These are phyloP conservation scores for Delphinapterus leucas DNA, from an alignment of 2,113 vertebrate species.

Conservation along the genomic window DNA sequence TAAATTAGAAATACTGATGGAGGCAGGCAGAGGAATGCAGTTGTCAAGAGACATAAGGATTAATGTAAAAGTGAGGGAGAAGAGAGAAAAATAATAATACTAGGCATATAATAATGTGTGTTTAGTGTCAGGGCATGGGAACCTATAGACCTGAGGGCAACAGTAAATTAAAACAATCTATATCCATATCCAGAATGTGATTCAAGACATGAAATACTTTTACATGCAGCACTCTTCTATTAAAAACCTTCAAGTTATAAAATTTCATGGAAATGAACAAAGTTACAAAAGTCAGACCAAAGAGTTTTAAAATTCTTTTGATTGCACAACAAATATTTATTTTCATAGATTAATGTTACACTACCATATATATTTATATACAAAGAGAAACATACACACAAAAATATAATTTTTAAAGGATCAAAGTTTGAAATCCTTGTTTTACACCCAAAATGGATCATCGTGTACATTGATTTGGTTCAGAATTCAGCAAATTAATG, in stretches of 20 bases:
- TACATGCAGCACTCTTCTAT: background rate
- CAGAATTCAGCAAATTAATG: slow-evolving; percentile 10
- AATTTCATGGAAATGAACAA: background rate
- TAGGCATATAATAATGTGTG: background rate
- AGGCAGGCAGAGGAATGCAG: background rate
- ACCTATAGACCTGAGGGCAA: background rate
- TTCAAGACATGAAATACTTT: background rate
- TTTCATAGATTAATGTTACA: background rate
- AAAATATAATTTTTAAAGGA: background rate
- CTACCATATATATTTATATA: background rate
- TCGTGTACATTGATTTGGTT: background rate
- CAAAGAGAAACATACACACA: background rate
- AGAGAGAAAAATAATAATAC: background rate
- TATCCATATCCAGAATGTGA: background rate
- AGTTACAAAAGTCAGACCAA: background rate
- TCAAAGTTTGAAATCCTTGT: background rate
- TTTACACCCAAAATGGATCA: background rate
- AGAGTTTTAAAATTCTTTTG: background rate
- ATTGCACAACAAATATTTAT: background rate
- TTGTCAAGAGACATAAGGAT: background rate
- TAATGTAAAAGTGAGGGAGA: background rate
- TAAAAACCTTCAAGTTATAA: background rate
- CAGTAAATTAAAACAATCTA: background rate
- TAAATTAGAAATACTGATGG: background rate
- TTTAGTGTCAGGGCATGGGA: background rate